A percentile compares a stretch with the other conserved stretches of the same genome.
Evolutionary conservation across 2,797 vertebrate species (phyloP).

Genomic region (Bradypodion pumilum): DNA sequence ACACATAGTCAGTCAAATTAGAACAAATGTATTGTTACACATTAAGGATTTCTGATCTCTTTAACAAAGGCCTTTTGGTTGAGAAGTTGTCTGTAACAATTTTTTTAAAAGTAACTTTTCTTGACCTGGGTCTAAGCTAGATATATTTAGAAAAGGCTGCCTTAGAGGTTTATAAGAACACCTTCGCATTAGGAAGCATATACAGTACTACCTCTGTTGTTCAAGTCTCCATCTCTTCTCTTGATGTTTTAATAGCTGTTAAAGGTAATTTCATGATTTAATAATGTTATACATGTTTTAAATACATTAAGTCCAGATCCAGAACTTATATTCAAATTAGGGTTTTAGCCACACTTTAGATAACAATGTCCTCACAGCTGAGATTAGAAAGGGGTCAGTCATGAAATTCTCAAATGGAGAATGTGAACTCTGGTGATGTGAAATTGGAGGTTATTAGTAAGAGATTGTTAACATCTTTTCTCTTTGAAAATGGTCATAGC

Average conservation of each 20-base stretch:
- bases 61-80: not conserved
- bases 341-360: slow-evolving; percentile 28
- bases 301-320: not conserved
- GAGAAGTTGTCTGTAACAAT: not conserved
- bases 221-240: not conserved
- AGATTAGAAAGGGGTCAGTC: not conserved
- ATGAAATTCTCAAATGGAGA: slow-evolving; percentile 4
- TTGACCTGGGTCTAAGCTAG: no score
- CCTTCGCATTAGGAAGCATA: no score
- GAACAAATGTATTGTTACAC: not conserved
- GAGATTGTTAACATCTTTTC: slow-evolving; percentile 34
- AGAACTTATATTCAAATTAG: not conserved
- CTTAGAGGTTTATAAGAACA: no score
- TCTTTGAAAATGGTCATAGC: slow-evolving; percentile 44
- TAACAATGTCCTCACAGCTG: slow-evolving; percentile 11
- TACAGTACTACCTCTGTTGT: not conserved
- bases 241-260: not conserved
- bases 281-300: not conserved
- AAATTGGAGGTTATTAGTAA: slow-evolving; percentile 28
- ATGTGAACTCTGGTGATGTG: slow-evolving; percentile 21
- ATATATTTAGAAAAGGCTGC: no score
- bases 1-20: not conserved
- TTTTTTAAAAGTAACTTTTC: no score
- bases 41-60: not conserved
- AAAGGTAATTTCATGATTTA: slow-evolving; percentile 1